Percentiles rank a stretch among this genome's conserved stretches.
phyloP scores from a whole-genome alignment of 2,888 invertebrate genomes.

The Desoria tigrina region DNA sequence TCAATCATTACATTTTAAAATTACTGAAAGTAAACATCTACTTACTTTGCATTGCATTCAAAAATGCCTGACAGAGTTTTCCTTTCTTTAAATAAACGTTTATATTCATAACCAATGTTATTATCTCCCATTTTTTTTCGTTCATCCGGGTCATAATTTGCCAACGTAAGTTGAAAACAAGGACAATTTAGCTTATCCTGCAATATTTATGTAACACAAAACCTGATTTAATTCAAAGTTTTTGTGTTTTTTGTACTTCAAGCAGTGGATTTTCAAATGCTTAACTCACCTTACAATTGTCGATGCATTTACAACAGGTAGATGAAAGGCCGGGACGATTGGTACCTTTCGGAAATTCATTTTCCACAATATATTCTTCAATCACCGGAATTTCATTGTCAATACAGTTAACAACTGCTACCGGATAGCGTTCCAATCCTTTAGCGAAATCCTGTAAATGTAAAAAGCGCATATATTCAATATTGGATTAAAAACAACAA shows the following conservation, averaged over 20 bases:
- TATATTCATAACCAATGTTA: constrained; percentile 17
- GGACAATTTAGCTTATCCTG: constrained; percentile 26
- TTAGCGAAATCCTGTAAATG: constrained; percentile 25
- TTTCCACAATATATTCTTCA: neutral
- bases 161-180: constrained; percentile 22
- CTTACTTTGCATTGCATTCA: constrained; percentile 24
- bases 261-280: neutral
- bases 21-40: neutral
- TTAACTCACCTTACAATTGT: constrained; percentile 20
- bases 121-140: constrained; percentile 9
- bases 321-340: constrained; percentile 8
- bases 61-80: constrained; percentile 19
- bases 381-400: neutral
- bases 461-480: neutral
- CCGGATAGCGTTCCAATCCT: constrained; percentile 19
- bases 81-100: neutral
- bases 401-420: constrained; percentile 13
- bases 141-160: neutral
- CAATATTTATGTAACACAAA: neutral
- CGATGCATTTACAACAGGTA: constrained; percentile 20
- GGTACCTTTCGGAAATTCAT: neutral
- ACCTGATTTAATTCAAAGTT: neutral
- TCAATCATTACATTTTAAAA: too few relatives aligned
- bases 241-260: neutral
- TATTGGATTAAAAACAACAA: too few relatives aligned